These are phyloP conservation scores for Dreissena rostriformis DNA, from an alignment of 1,140 invertebrate species.

Conservation along the genomic window DNA sequence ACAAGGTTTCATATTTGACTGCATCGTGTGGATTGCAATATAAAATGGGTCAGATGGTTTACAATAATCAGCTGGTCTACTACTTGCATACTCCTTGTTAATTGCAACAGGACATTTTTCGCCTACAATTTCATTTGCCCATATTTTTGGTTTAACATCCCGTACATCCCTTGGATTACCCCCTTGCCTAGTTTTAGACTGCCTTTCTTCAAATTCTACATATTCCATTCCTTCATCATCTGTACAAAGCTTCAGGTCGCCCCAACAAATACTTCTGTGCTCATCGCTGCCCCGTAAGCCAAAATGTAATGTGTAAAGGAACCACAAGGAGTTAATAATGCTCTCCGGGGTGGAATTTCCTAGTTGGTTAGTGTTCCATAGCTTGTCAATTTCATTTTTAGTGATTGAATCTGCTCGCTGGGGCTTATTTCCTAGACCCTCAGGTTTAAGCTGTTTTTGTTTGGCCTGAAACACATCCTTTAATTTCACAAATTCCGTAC, in stretches of 20 bases:
- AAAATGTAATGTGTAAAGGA: no score
- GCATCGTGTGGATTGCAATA: background rate
- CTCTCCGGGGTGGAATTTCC: background rate
- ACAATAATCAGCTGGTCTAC: background rate
- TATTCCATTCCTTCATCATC: background rate
- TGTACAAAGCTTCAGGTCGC: background rate
- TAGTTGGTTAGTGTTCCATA: background rate
- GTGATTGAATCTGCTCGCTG: background rate
- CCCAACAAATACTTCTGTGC: slow-evolving; percentile 2
- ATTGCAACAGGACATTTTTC: slow-evolving; percentile 1
- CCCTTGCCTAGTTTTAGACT: background rate
- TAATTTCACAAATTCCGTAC: background rate
- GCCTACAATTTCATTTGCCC: background rate
- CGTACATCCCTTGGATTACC: slow-evolving; percentile 1
- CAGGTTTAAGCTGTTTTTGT: slow-evolving; percentile 13
- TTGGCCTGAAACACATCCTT: slow-evolving; percentile 9
- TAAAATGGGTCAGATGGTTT: slow-evolving; percentile 8
- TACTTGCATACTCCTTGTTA: background rate
- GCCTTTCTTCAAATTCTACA: background rate
- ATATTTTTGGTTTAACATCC: background rate
- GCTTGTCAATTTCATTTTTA: background rate
- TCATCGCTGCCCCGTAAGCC: slow-evolving; percentile 6
- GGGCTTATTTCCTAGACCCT: slow-evolving; percentile 1
- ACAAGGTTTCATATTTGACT: slow-evolving; percentile 11
- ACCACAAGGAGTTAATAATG: slow-evolving; percentile 8